Conservation (phyloP, 2,113 vertebrate genomes). For the Hippocampus abdominalis region DNA sequence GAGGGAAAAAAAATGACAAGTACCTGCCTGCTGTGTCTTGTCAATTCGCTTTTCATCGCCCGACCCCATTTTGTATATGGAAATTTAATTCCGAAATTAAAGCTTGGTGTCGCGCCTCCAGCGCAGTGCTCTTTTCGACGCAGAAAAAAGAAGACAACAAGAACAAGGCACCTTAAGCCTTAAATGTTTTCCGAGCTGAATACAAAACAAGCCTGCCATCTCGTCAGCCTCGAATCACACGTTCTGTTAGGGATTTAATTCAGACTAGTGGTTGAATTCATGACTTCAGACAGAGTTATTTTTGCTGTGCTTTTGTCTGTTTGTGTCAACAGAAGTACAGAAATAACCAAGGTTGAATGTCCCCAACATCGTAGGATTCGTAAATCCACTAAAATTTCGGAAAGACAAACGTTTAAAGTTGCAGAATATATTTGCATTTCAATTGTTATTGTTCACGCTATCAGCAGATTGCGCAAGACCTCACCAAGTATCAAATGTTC, state of each 20-base stretch:
- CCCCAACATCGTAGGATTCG: not conserved
- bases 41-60: slow-evolving; percentile 64
- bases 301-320: not conserved
- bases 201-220: slow-evolving; percentile 48
- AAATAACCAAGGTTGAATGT: not conserved
- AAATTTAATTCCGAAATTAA: slow-evolving; percentile 73
- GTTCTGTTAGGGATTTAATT: slow-evolving; percentile 27
- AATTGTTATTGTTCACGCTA: not conserved
- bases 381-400: not conserved
- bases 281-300: not conserved
- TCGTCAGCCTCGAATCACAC: slow-evolving; percentile 38
- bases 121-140: slow-evolving; percentile 42
- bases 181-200: slow-evolving; percentile 47
- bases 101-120: slow-evolving; percentile 57
- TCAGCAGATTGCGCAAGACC: not conserved
- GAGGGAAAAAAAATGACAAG: slow-evolving; percentile 57
- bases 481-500: not conserved
- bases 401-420: not conserved
- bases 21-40: slow-evolving; percentile 43
- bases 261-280: slow-evolving; percentile 14
- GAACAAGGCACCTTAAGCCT: slow-evolving; percentile 42
- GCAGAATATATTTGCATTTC: not conserved
- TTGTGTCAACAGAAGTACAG: not conserved
- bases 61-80: slow-evolving; percentile 63
- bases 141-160: slow-evolving; percentile 32